Conservation (phyloP, 2,113 vertebrate species). For the Sinocyclocheilus anophthalmus region DNA sequence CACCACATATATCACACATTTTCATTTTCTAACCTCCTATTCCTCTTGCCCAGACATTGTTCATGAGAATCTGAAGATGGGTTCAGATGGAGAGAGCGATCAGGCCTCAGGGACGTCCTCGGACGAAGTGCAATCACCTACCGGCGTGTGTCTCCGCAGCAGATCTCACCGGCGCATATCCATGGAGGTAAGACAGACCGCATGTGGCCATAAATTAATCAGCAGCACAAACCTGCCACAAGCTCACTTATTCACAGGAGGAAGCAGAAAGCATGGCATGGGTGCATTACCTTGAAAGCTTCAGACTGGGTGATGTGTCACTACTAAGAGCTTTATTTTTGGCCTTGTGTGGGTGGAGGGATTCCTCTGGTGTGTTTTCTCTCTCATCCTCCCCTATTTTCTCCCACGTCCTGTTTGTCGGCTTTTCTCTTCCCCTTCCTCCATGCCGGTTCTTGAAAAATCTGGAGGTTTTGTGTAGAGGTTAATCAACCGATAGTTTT, state of each 20-base stretch:
- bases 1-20: background rate
- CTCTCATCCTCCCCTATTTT: background rate
- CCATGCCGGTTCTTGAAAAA: background rate
- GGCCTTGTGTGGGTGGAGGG: constrained; percentile 28
- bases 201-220: background rate
- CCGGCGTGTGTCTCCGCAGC: constrained; percentile 94
- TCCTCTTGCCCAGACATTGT: constrained; percentile 85
- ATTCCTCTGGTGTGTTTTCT: constrained; percentile 33
- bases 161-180: constrained; percentile 93
- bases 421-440: background rate
- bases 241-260: background rate
- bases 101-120: constrained; percentile 98
- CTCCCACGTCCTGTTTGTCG: background rate
- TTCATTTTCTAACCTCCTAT: background rate
- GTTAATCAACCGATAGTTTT: no score
- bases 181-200: constrained; percentile 86
- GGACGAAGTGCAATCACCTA: constrained; percentile 97
- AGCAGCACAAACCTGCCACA: background rate
- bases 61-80: constrained; percentile 99
- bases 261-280: background rate
- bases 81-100: constrained; percentile 98
- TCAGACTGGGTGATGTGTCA: constrained; percentile 25
- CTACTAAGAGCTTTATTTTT: constrained; percentile 44
- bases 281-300: constrained; percentile 15
- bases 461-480: background rate